These are phyloP conservation scores for Cryptosula pallasiana DNA, from an alignment of 2,888 invertebrate species.

Conservation along the genomic window DNA sequence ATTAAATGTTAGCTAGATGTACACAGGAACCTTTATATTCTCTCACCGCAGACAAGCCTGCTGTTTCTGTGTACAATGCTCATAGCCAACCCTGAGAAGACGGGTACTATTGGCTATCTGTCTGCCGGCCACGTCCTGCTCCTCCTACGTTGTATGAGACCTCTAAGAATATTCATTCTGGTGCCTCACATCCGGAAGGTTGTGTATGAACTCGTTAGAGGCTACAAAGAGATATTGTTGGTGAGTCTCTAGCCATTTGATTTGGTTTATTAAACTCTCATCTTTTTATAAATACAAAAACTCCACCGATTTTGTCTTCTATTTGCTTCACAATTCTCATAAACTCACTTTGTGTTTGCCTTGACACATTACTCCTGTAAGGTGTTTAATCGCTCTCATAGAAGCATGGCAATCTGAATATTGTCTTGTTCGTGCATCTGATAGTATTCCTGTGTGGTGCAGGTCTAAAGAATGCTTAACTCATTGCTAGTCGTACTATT, in stretches of 20 bases:
- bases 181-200: slow-evolving; percentile 99
- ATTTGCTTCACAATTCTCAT: too few species aligned
- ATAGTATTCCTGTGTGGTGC: background rate
- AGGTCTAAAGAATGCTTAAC: too few species aligned
- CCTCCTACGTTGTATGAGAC: slow-evolving; percentile 92
- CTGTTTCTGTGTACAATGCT: slow-evolving; percentile 98
- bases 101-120: slow-evolving; percentile 71
- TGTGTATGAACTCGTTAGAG: slow-evolving; percentile 96
- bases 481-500: too few species aligned
- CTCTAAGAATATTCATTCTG: slow-evolving; percentile 90
- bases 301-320: too few species aligned
- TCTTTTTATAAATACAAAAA: too few species aligned
- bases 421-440: background rate
- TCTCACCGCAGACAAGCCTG: slow-evolving; percentile 70
- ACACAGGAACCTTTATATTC: too few species aligned
- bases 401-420: background rate
- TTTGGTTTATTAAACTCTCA: too few species aligned
- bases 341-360: too few species aligned
- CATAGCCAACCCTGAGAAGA: slow-evolving; percentile 38
- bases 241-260: too few species aligned
- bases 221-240: slow-evolving; percentile 96
- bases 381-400: background rate
- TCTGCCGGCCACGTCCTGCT: slow-evolving; percentile 89
- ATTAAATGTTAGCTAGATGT: too few species aligned
- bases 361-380: too few species aligned